Conservation (phyloP, 2,888 invertebrate species). For the Dioctria rufipes region DNA sequence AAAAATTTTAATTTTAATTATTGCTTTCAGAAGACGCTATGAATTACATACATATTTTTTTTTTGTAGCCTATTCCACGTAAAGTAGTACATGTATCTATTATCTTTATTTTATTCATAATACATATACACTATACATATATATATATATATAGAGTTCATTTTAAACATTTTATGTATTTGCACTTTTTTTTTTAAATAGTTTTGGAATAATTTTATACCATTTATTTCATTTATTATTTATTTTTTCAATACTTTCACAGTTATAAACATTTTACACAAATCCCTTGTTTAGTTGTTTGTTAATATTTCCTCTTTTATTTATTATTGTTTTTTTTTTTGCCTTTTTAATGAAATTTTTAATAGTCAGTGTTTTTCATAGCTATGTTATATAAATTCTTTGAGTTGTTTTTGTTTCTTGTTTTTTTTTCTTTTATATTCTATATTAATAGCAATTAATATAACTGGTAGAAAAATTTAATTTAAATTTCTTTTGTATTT, state of each 20-base stretch:
- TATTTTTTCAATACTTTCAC: constrained; percentile 57
- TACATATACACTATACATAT: background rate
- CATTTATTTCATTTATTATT: constrained; percentile 44
- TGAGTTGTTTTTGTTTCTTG: background rate
- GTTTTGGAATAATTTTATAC: constrained; percentile 32
- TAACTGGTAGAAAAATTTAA: constrained; percentile 44
- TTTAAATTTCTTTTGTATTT: constrained; percentile 38
- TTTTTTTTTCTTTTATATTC: constrained; percentile 23
- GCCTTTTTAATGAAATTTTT: constrained; percentile 57
- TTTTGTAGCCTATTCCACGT: constrained; percentile 25
- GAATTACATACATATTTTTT: constrained; percentile 43
- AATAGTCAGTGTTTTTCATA: constrained; percentile 32
- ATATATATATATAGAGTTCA: constrained; percentile 23
- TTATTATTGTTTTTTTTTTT: constrained; percentile 57
- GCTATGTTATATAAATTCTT: constrained; percentile 43
- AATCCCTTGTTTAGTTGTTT: constrained; percentile 70
- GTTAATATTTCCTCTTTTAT: constrained; percentile 15
- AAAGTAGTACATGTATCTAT: constrained; percentile 29
- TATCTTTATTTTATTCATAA: background rate
- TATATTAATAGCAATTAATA: constrained; percentile 21
- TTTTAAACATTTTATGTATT: constrained; percentile 44
- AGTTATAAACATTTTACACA: constrained; percentile 66
- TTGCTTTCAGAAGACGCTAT: constrained; percentile 56
- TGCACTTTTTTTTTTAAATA: constrained; percentile 46
- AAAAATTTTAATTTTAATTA: constrained; percentile 20